Evolutionary conservation across 2,888 invertebrate genomes (phyloP).

Genomic region (Caenorhabditis drosophilae): DNA sequence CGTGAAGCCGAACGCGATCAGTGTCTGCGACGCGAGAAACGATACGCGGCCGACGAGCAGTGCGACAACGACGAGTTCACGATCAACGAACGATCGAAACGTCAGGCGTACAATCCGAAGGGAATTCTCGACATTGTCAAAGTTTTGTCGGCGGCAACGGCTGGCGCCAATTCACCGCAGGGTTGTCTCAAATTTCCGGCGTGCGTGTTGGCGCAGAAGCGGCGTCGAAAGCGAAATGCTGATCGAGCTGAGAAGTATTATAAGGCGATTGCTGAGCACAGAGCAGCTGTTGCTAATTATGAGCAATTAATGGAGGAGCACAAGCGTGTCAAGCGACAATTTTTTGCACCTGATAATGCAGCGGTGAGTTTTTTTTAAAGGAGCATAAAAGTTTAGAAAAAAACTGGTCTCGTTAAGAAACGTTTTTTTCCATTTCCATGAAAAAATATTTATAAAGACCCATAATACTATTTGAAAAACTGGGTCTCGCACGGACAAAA

Average conservation of each 20-base stretch:
- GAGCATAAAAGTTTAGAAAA: too few relatives aligned
- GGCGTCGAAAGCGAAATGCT: conserved; percentile 57
- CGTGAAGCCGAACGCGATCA: conserved; percentile 56
- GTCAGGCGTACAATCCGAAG: conserved; percentile 59
- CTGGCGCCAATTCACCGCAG: conserved; percentile 27
- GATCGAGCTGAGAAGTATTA: conserved; percentile 52
- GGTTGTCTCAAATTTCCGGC: conserved; percentile 63
- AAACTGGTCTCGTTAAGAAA: too few relatives aligned
- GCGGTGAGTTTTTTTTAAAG: too few relatives aligned
- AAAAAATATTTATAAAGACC: too few relatives aligned
- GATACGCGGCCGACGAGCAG: conserved; percentile 34
- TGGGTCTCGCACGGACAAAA: too few relatives aligned
- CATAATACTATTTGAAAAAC: too few relatives aligned
- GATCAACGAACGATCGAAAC: conserved; percentile 48
- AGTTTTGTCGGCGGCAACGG: conserved; percentile 43
- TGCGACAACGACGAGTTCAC: conserved; percentile 56
- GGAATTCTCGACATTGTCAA: conserved; percentile 62
- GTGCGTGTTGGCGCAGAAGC: conserved; percentile 59
- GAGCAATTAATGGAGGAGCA: conserved; percentile 43
- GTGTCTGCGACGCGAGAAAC: conserved; percentile 42
- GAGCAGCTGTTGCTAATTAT: conserved; percentile 36
- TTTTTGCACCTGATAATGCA: conserved; percentile 58
- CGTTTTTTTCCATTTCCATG: too few relatives aligned
- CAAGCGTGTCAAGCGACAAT: conserved; percentile 57
- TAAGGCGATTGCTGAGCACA: conserved; percentile 43